A percentile compares a stretch with the other conserved stretches of the same genome.
These are phyloP conservation scores for Dromiciops gliroides DNA, from an alignment of 2,113 vertebrate species.

Conservation along the genomic window DNA sequence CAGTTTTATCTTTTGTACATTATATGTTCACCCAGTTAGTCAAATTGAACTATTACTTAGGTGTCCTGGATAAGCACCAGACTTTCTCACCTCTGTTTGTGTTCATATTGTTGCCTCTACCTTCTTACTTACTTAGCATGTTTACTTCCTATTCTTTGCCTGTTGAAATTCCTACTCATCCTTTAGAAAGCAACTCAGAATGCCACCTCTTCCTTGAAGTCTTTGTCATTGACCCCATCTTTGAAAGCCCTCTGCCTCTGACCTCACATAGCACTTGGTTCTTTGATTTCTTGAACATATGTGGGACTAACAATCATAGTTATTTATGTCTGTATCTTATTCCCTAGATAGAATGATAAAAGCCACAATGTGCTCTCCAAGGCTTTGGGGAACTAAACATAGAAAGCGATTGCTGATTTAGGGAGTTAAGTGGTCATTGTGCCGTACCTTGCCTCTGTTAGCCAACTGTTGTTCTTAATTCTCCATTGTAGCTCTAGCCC, in stretches of 20 bases:
- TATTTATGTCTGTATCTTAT: background rate
- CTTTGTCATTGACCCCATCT: background rate
- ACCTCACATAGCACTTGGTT: background rate
- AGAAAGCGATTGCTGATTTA: background rate
- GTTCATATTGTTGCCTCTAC: background rate
- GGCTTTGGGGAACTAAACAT: background rate
- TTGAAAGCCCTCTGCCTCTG: background rate
- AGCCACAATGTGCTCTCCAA: background rate
- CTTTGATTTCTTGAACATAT: background rate
- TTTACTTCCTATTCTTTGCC: background rate
- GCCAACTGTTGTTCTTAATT: background rate
- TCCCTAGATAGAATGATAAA: background rate
- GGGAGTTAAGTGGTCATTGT: background rate
- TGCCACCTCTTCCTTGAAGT: background rate
- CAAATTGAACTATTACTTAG: background rate
- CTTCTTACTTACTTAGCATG: background rate
- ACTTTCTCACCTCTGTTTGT: background rate
- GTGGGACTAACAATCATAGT: background rate
- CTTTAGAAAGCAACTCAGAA: background rate
- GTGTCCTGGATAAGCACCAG: background rate
- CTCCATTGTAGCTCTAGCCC: background rate
- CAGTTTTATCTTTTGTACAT: too few relatives aligned
- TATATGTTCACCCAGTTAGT: background rate
- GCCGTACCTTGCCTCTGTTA: background rate
- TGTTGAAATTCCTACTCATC: background rate